Evolutionary conservation across 2,888 invertebrate species (phyloP).

Genomic region (Ditula angustiorana): DNA sequence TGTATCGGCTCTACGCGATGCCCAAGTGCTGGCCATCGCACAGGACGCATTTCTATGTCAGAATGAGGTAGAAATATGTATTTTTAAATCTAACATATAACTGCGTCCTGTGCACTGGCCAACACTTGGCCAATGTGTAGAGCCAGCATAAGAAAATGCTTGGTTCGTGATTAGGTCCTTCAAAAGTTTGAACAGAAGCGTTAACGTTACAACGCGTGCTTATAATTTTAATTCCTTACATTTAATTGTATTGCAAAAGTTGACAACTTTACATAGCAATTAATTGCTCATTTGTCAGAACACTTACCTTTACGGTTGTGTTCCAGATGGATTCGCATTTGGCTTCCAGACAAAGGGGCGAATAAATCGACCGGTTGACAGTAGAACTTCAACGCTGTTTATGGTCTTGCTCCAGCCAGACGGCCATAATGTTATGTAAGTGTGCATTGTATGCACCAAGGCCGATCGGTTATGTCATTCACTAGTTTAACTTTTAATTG

Average conservation of each 20-base stretch:
- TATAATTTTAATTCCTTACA: no score
- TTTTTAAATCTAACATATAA: no score
- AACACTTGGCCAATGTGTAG: no score
- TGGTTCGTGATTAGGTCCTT: no score
- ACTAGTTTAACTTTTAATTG: conserved; percentile 56
- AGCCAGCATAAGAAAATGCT: no score
- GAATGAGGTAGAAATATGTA: no score
- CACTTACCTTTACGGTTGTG: conserved; percentile 20
- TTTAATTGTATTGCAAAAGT: not conserved
- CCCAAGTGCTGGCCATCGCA: no score
- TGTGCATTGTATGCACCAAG: conserved; percentile 65
- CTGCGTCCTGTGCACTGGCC: no score
- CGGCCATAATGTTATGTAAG: conserved; percentile 55
- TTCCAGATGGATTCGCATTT: conserved; percentile 29
- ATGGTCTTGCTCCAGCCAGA: conserved; percentile 47
- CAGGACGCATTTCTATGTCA: no score
- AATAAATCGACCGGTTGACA: conserved; percentile 29
- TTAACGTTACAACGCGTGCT: no score
- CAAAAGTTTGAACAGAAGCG: no score
- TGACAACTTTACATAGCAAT: not conserved
- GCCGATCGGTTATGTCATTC: conserved; percentile 64
- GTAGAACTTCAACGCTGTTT: not conserved
- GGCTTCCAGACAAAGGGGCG: conserved; percentile 10
- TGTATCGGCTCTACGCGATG: no score
- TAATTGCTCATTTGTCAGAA: conserved; percentile 10